Percentiles rank a stretch among this genome's conserved stretches.
Evolutionary conservation across 2,888 invertebrate species (phyloP).

Genomic region (Mycogona germanica): DNA sequence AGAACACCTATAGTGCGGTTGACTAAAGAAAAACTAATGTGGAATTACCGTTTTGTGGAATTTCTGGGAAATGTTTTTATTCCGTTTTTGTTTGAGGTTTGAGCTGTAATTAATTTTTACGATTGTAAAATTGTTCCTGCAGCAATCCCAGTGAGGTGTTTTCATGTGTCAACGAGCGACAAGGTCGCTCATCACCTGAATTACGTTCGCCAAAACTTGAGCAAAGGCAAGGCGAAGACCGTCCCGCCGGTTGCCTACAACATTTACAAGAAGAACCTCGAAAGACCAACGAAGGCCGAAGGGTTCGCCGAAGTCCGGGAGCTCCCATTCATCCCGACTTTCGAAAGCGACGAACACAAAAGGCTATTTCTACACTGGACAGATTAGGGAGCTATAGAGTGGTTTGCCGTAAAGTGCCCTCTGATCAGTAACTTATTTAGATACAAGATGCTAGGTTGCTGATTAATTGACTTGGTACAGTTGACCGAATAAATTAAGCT

Average conservation of each 20-base stretch:
- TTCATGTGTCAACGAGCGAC: not conserved
- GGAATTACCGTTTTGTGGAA: no score
- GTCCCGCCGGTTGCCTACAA: conserved; percentile 1
- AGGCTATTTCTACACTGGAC: conserved; percentile 2
- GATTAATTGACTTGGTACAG: no score
- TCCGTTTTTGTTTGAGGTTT: no score
- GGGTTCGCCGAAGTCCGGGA: conserved; percentile 3
- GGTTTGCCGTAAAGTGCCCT: not conserved
- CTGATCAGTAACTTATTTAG: not conserved
- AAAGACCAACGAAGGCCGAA: not conserved
- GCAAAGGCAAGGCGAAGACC: not conserved
- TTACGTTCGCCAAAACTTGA: conserved; percentile 1
- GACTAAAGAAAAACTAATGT: no score
- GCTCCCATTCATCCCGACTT: not conserved
- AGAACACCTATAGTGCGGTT: no score
- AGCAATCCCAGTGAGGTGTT: conserved; percentile 3
- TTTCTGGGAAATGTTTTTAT: no score
- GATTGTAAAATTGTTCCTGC: no score
- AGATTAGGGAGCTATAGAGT: not conserved
- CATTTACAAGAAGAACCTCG: not conserved
- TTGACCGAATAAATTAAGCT: no score
- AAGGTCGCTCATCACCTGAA: conserved; percentile 4
- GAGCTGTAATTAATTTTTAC: no score
- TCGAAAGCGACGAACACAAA: not conserved
- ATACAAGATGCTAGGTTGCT: no score